phyloP scores from a whole-genome alignment of 1,140 invertebrate species.

The Sinella curviseta region DNA sequence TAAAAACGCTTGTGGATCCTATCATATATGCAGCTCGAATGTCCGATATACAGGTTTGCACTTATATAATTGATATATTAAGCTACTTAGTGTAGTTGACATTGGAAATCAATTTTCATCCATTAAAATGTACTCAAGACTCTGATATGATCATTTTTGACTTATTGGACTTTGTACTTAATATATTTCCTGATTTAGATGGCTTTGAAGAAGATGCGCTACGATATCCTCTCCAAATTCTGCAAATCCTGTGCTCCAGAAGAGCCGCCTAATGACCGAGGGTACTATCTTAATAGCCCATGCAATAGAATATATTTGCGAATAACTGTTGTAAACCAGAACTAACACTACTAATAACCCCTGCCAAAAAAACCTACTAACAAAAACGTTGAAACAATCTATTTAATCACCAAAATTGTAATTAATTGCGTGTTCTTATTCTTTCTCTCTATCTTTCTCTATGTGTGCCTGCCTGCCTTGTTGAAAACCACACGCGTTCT shows the following conservation, averaged over 20 bases:
- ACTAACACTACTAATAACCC: not conserved
- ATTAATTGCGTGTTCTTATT: no score
- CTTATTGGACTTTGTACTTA: not conserved
- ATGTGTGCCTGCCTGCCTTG: no score
- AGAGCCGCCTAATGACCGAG: slow-evolving; percentile 17
- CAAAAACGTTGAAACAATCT: no score
- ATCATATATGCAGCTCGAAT: slow-evolving; percentile 71
- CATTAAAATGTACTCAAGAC: not conserved
- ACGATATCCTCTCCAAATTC: slow-evolving; percentile 31
- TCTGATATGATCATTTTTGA: not conserved
- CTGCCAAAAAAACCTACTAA: no score
- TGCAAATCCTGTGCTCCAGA: slow-evolving; percentile 31
- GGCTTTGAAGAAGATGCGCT: slow-evolving; percentile 43
- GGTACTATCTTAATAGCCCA: slow-evolving; percentile 14
- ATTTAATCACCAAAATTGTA: no score
- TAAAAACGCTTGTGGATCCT: slow-evolving; percentile 68
- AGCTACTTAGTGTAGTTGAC: not conserved
- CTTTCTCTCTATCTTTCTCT: not conserved
- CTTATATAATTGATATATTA: not conserved
- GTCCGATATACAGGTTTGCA: slow-evolving; percentile 63
- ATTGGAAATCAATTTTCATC: not conserved
- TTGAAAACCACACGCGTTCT: no score
- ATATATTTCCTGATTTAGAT: slow-evolving; percentile 21
- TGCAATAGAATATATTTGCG: not conserved
- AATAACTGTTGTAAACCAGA: not conserved